A percentile compares a stretch with the other conserved stretches of the same genome.
Evolutionary conservation across 2,888 invertebrate species (phyloP).

Genomic region (Cantharis lateralis): DNA sequence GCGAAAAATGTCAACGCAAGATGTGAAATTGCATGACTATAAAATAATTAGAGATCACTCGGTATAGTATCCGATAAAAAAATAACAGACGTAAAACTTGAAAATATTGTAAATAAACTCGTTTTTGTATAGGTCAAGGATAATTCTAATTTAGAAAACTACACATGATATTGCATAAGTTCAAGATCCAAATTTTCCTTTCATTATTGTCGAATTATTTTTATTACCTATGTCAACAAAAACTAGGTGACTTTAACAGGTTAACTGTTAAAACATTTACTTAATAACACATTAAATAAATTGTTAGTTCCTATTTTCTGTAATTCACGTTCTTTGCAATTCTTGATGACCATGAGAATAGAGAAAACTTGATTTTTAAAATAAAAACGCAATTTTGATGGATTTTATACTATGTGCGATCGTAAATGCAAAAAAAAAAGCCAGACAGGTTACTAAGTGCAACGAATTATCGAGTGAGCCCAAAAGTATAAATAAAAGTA

Average conservation of each 20-base stretch:
- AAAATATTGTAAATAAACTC: neutral
- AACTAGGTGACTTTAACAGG: neutral
- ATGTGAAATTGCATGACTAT: neutral
- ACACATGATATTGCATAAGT: neutral
- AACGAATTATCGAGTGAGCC: neutral
- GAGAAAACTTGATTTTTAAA: neutral
- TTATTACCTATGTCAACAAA: neutral
- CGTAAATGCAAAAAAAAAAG: neutral
- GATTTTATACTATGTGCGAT: neutral
- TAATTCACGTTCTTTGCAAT: neutral
- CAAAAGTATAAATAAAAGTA: neutral
- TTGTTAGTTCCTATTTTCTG: neutral
- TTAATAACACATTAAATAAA: neutral
- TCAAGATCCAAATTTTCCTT: neutral
- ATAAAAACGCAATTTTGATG: neutral
- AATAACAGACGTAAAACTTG: neutral
- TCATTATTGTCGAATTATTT: neutral
- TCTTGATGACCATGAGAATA: neutral
- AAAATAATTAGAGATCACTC: neutral
- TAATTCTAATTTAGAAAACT: neutral
- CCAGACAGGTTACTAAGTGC: neutral
- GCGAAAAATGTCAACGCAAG: constrained; percentile 15
- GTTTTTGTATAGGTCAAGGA: neutral
- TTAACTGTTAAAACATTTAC: neutral
- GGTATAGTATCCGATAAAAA: neutral